phyloP scores from a whole-genome alignment of 2,888 invertebrate species.

The Ischnus inquisitorius region DNA sequence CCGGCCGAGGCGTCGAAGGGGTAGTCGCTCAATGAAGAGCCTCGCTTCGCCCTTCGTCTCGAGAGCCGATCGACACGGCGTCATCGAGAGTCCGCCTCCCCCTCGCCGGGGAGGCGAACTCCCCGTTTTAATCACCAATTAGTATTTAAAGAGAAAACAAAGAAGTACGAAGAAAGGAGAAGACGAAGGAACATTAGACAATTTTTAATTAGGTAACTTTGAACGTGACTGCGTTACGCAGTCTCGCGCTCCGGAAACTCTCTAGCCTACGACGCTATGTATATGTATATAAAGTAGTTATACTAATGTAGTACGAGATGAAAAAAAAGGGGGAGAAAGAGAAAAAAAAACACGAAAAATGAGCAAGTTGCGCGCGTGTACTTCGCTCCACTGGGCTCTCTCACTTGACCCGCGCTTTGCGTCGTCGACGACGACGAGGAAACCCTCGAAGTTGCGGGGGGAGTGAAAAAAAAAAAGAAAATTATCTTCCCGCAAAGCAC shows the following conservation, averaged over 20 bases:
- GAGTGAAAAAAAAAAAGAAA: conserved; percentile 30
- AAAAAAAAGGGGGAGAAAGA: conserved; percentile 23
- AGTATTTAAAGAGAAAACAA: conserved; percentile 49
- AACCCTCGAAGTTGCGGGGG: conserved; percentile 49
- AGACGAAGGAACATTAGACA: conserved; percentile 32
- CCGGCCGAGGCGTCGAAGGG: not conserved
- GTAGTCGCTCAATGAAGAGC: conserved; percentile 44
- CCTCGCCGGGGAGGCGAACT: conserved; percentile 20
- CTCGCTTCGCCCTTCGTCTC: not conserved
- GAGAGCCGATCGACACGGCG: conserved; percentile 1
- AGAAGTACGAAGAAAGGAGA: not conserved
- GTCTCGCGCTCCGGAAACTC: conserved; percentile 26
- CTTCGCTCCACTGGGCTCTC: conserved; percentile 20
- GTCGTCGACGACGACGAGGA: conserved; percentile 36
- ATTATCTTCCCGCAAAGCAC: conserved; percentile 27
- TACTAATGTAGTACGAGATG: conserved; percentile 23
- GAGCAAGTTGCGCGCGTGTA: conserved; percentile 36
- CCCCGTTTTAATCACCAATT: conserved; percentile 58
- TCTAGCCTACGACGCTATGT: conserved; percentile 43
- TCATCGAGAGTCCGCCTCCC: conserved; percentile 48
- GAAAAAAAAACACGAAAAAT: not conserved
- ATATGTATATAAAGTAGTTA: conserved; percentile 55
- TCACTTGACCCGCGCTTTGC: conserved; percentile 52
- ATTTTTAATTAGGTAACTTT: conserved; percentile 65
- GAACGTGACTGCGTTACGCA: conserved; percentile 31